Evolutionary conservation across 2,113 vertebrate species (phyloP).

Genomic region (Gobio gobio): DNA sequence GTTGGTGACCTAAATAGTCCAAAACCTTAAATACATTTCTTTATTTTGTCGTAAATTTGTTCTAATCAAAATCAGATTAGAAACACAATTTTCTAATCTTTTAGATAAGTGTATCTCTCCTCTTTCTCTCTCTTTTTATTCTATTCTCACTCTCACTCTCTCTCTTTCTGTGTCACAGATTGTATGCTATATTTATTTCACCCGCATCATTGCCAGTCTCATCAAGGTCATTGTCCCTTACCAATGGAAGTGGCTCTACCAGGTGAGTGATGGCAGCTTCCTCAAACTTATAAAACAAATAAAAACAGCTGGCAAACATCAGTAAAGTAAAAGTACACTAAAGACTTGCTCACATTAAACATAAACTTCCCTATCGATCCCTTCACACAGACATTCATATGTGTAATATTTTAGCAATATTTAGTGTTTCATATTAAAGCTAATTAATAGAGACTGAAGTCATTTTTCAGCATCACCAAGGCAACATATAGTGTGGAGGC

Average conservation of each 20-base stretch:
- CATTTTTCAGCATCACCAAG: no score
- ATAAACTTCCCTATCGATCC: not conserved
- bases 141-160: not conserved
- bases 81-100: not conserved
- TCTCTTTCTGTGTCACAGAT: conserved; percentile 72
- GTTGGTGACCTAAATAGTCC: not conserved
- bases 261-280: conserved; percentile 71
- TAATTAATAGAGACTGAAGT: no score
- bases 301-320: not conserved
- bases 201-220: conserved; percentile 87
- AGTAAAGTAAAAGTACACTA: not conserved
- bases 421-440: no score
- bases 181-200: conserved; percentile 90
- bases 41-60: not conserved
- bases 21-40: not conserved
- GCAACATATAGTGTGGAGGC: no score
- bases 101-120: not conserved
- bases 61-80: not conserved
- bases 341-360: not conserved
- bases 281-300: not conserved
- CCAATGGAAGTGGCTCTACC: conserved; percentile 91
- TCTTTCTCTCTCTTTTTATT: not conserved
- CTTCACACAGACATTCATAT: not conserved
- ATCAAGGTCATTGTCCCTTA: conserved; percentile 87
- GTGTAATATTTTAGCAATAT: not conserved